phyloP scores from a whole-genome alignment of 2,113 vertebrate genomes.

The Scomber scombrus region DNA sequence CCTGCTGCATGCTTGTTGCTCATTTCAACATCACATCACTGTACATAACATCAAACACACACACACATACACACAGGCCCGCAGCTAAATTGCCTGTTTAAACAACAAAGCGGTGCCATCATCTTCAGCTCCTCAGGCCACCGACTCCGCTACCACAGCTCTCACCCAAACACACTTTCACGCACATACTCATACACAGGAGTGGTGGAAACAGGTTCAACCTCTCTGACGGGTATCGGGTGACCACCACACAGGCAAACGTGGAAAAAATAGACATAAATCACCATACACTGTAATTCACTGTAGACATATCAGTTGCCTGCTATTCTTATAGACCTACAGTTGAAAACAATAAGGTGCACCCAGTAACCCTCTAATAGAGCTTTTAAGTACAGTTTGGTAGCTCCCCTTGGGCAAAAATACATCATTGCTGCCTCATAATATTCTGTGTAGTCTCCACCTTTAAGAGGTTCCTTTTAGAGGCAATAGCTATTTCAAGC shows the following conservation, averaged over 20 bases:
- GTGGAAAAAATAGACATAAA: constrained; percentile 17
- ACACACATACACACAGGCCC: neutral
- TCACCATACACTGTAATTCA: constrained; percentile 6
- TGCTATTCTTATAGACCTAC: constrained; percentile 47
- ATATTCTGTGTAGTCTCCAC: neutral
- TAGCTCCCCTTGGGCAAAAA: constrained; percentile 28
- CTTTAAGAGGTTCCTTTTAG: no score
- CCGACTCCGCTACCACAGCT: neutral
- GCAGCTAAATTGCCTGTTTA: constrained; percentile 29
- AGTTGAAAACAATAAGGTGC: constrained; percentile 34
- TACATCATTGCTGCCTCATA: neutral
- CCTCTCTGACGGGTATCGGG: constrained; percentile 54
- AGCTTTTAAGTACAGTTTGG: neutral
- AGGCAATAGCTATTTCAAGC: no score
- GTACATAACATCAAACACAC: constrained; percentile 3
- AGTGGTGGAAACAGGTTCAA: constrained; percentile 56
- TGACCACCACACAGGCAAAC: constrained; percentile 41
- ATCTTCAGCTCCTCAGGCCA: constrained; percentile 1
- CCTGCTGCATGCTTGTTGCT: constrained; percentile 18
- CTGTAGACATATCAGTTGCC: constrained; percentile 34
- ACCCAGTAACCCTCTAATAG: constrained; percentile 18
- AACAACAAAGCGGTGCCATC: constrained; percentile 52
- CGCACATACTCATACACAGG: constrained; percentile 8
- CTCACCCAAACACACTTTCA: constrained; percentile 23
- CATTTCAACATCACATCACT: constrained; percentile 32